Conservation (phyloP, 2,888 invertebrate genomes). For the Iphiclides podalirius region DNA sequence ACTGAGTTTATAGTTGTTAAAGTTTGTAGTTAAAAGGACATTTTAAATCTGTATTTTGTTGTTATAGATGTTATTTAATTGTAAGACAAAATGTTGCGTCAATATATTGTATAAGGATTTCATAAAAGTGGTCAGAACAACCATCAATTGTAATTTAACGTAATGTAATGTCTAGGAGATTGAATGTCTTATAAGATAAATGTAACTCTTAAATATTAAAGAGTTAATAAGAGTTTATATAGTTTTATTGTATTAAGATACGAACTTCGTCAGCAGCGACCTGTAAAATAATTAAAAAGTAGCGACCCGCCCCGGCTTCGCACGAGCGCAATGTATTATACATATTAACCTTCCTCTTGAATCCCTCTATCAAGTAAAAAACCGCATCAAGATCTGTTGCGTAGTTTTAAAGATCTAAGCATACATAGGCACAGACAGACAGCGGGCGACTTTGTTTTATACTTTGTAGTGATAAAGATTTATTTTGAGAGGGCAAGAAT, state of each 20-base stretch:
- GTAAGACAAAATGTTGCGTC: constrained; percentile 70
- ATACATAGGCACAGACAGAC: too few species aligned
- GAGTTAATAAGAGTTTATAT: constrained; percentile 1
- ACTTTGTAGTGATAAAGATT: too few species aligned
- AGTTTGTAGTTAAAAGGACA: constrained; percentile 10
- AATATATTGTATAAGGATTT: constrained; percentile 48
- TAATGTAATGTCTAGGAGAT: constrained; percentile 10
- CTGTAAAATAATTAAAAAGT: too few species aligned
- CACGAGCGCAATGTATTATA: too few species aligned
- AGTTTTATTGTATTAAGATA: neutral
- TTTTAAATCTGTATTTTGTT: constrained; percentile 29
- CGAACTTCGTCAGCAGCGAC: too few species aligned
- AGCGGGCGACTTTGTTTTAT: too few species aligned
- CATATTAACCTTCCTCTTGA: too few species aligned
- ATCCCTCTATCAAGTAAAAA: too few species aligned
- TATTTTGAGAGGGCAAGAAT: too few species aligned
- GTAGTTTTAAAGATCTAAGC: too few species aligned
- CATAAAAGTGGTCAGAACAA: constrained; percentile 3
- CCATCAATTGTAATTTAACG: constrained; percentile 8
- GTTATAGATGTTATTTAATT: constrained; percentile 73
- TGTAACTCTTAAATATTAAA: constrained; percentile 13
- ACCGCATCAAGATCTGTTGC: too few species aligned
- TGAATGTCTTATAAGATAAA: constrained; percentile 9
- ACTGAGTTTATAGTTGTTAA: constrained; percentile 15
- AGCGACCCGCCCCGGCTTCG: too few species aligned